These are phyloP conservation scores for Drosophila kuntzei DNA, from an alignment of 2,888 invertebrate genomes.

Conservation along the genomic window DNA sequence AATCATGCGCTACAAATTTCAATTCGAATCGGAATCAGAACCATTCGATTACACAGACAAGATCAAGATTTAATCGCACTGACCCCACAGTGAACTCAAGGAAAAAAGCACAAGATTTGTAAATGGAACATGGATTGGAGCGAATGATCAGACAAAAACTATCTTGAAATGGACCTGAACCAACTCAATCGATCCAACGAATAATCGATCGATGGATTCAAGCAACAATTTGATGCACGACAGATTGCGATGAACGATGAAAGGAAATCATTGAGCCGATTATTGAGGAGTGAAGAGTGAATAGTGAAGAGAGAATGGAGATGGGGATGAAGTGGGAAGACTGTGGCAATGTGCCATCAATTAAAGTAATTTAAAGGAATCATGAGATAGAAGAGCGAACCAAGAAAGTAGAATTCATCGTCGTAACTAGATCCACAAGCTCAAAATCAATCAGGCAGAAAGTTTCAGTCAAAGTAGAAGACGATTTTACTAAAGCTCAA, in stretches of 20 bases:
- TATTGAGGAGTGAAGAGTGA: slow-evolving; percentile 8
- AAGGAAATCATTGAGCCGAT: slow-evolving; percentile 70
- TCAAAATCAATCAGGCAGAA: slow-evolving; percentile 76
- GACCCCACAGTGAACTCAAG: slow-evolving; percentile 38
- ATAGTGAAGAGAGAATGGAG: not conserved
- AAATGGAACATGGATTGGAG: slow-evolving; percentile 12
- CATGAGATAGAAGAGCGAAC: slow-evolving; percentile 43
- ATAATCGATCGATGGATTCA: slow-evolving; percentile 15
- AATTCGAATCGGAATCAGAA: slow-evolving; percentile 38
- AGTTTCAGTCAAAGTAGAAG: slow-evolving; percentile 36
- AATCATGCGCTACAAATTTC: slow-evolving; percentile 54
- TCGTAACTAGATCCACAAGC: slow-evolving; percentile 75
- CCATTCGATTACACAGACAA: slow-evolving; percentile 45
- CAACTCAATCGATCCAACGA: slow-evolving; percentile 7
- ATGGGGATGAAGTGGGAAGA: not conserved
- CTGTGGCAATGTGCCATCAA: slow-evolving; percentile 70
- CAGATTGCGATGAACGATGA: slow-evolving; percentile 65
- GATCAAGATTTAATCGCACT: slow-evolving; percentile 58
- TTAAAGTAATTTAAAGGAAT: slow-evolving; percentile 82
- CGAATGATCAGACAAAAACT: slow-evolving; percentile 1
- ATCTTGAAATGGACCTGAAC: slow-evolving; percentile 20
- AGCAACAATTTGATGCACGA: slow-evolving; percentile 70
- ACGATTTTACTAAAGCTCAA: not conserved
- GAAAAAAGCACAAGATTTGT: slow-evolving; percentile 34
- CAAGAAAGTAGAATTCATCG: slow-evolving; percentile 31